phyloP scores from a whole-genome alignment of 2,113 vertebrate species.

The Grus americana region DNA sequence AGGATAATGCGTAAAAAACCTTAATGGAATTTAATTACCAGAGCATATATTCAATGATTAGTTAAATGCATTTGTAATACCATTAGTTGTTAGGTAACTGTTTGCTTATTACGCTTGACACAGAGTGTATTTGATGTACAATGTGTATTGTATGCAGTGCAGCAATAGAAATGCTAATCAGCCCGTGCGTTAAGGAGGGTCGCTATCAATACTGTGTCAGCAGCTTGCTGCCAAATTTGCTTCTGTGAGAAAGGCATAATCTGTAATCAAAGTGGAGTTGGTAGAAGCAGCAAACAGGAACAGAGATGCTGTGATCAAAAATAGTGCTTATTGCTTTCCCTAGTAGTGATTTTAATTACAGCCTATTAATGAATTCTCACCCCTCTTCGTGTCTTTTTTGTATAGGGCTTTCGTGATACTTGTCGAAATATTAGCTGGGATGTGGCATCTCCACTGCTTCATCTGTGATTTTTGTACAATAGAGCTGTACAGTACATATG shows the following conservation, averaged over 20 bases:
- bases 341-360: neutral
- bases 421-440: neutral
- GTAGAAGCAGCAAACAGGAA: neutral
- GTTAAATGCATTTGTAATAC: constrained; percentile 63
- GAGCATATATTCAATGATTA: constrained; percentile 65
- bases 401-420: accelerated
- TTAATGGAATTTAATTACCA: constrained; percentile 73
- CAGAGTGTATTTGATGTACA: constrained; percentile 43
- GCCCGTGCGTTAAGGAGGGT: neutral
- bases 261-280: constrained; percentile 14
- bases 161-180: constrained; percentile 46
- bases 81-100: constrained; percentile 59
- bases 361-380: neutral
- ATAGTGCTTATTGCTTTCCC: neutral
- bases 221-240: constrained; percentile 14
- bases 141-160: neutral
- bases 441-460: neutral
- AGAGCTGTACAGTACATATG: accelerated
- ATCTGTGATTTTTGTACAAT: neutral
- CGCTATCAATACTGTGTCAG: constrained; percentile 1
- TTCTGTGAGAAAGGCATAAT: neutral
- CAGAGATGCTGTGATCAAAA: neutral
- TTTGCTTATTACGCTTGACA: constrained; percentile 56
- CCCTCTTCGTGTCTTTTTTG: too few relatives aligned
- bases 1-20: constrained; percentile 35